phyloP scores from a whole-genome alignment of 1,140 invertebrate genomes.

The Centruroides sculpturatus region DNA sequence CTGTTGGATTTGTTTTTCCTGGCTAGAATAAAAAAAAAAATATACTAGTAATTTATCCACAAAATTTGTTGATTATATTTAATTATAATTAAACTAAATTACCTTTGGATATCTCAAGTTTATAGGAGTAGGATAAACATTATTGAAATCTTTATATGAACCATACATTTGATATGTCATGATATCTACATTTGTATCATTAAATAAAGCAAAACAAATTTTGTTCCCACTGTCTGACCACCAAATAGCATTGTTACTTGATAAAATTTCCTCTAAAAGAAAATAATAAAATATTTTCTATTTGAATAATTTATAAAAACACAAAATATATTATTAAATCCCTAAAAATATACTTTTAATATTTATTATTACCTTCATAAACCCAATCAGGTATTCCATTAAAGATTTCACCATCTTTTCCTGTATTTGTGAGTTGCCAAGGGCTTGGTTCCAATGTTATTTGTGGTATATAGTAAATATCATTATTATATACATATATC shows the following conservation, averaged over 20 bases:
- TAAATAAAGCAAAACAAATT: slow-evolving; percentile 75
- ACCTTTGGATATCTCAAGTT: slow-evolving; percentile 75
- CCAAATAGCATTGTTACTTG: slow-evolving; percentile 71
- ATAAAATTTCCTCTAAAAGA: slow-evolving; percentile 60
- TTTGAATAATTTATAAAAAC: no score
- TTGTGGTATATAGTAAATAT: slow-evolving; percentile 71
- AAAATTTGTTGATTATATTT: no score
- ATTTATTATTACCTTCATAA: slow-evolving; percentile 47
- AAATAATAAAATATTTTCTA: neutral
- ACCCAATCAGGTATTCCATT: slow-evolving; percentile 91
- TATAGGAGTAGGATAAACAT: slow-evolving; percentile 63
- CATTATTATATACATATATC: slow-evolving; percentile 71
- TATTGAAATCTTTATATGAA: slow-evolving; percentile 25
- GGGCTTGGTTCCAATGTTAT: slow-evolving; percentile 39
- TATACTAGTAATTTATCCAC: no score
- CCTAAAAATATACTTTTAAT: neutral
- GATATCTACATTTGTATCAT: slow-evolving; percentile 70
- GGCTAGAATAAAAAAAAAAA: no score
- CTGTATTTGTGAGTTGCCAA: slow-evolving; percentile 54
- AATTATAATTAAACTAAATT: slow-evolving; percentile 12
- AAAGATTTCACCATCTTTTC: slow-evolving; percentile 59
- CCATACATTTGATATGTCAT: slow-evolving; percentile 52
- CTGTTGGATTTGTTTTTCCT: no score
- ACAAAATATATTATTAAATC: no score
- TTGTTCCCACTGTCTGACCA: slow-evolving; percentile 70